Base-by-base conservation (phyloP, 2,797 vertebrate genomes). In the Thripadectes ignobilis region DNA sequence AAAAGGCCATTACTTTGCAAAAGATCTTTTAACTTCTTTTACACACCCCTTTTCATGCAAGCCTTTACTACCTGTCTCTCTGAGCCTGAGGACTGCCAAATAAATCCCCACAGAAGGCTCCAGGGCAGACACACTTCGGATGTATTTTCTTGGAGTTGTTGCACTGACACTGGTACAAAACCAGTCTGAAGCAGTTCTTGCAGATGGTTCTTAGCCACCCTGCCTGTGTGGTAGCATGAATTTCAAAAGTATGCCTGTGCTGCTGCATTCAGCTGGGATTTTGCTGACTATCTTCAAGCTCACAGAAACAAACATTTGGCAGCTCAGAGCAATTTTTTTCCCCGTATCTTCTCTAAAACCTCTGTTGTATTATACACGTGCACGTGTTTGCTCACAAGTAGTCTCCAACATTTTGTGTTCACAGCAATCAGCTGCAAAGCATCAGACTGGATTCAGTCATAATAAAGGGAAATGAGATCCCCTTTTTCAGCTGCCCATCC, bases 91-190 rank as follows among this genome's bases (percentile, higher is more conserved):
- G 38, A 30, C 45, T 75, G 55, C 22, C 23, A 76, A n/a, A 57
- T 29, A 59, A 92, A 82, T 13, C 9, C 23, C 34, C 46, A 29
- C 4, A 8, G 52, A 80, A 36, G 23, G n/a, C 27, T 62, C 21
- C 7, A 6, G 24, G 4, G 45, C 29, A 67, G 41, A 32, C 36
- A 55, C 26, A 16, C 38, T 59, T 29, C 14, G 30, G 21, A 41
- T 32, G 2, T 54, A 49, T 51, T 26, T 52, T 15, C 2, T 12
- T 4, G 1, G 1, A 36, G 9, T 2, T 48, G n/a, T 1, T 51
- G 36, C 30, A 46, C 9, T 12, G n/a, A 38, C 14, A 46, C 4
- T 67, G 24, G 14, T 19, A 6, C 18, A 83, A 59, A 69, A 61
- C 1, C 24, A 49, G 20, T 13, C 34, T 46, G 24, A 46, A 55